Evolutionary conservation across 1,140 invertebrate species (phyloP), one percentile per base, ranked within the genome.

Genomic region (Bombyx mandarina): DNA sequence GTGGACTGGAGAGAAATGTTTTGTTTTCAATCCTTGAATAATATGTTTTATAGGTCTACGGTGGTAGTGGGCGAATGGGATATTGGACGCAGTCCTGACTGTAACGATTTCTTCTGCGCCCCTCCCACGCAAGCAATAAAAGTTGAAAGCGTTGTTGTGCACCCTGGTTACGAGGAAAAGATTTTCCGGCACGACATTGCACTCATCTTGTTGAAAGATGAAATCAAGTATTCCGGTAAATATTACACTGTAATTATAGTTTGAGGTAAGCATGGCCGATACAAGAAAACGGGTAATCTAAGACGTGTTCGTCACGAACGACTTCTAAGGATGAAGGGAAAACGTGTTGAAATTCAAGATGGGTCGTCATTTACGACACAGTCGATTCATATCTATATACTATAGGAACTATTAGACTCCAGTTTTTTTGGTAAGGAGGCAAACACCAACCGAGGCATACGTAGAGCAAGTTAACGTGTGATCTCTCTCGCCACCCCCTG

Each of bases 171-270:
- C 62, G 90, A 92, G 59, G 89, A 90, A 66, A 90, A 91, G 71
- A 91, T 90, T 63, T 93, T 91, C 75, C 83, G 90, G 66, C 90
- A 93, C 66, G 92, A 93, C 70, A 91, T 93, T 57, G 92, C 92
- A 1, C 75, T 93, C 35, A 77, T 93, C 7, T 89, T 93, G 43
- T 75, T 93, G 1, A 90, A 90, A 73, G 86, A 89, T 3, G 90
- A 91, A 50, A 89, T 93, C 26, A 93, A 93, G 74, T 93, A 89
- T 73, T 91, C 92, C 70, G 90, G 92, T 93, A 79, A 81, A 75
- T 35, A 54, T 7, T 8, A 50, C 46, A 47, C 46, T 35, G n/a
- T n/a, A n/a, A n/a, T n/a, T n/a, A n/a, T n/a, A 47, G 0, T 47
- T 1, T 47, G 46, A 47, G 26, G 2, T 35, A 35, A 0, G 4